Evolutionary conservation across 1,140 invertebrate species (phyloP).

Genomic region (Pomacea maculata): DNA sequence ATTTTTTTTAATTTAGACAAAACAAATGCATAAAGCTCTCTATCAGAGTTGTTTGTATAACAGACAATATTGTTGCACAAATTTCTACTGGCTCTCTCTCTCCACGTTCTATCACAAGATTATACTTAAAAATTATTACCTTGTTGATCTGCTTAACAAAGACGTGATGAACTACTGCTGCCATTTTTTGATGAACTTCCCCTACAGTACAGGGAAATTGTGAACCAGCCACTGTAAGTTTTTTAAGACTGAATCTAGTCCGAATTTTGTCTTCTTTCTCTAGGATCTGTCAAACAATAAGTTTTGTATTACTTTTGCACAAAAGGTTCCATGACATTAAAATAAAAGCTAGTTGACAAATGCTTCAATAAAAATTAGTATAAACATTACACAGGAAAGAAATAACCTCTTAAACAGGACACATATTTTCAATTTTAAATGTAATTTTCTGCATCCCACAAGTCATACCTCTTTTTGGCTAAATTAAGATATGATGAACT

Average conservation of each 20-base stretch:
- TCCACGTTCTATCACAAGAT: too few species aligned
- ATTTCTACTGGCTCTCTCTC: too few species aligned
- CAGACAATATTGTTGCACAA: too few species aligned
- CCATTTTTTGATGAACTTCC: slow-evolving; percentile 10
- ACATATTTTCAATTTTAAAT: too few species aligned
- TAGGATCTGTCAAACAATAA: neutral
- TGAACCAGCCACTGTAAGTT: neutral
- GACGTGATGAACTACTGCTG: slow-evolving; percentile 1
- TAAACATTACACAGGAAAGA: too few species aligned
- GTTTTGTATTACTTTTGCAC: too few species aligned
- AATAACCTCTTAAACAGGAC: too few species aligned
- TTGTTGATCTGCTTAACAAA: slow-evolving; percentile 12
- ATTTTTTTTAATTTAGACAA: neutral
- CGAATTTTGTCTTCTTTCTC: neutral
- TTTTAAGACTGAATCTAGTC: neutral
- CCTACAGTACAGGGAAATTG: slow-evolving; percentile 5
- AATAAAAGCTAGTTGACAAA: neutral
- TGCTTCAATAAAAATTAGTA: too few species aligned
- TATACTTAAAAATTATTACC: neutral
- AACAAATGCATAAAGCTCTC: neutral
- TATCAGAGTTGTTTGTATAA: too few species aligned
- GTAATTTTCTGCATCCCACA: neutral
- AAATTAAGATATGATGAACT: neutral
- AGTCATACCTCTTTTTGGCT: neutral
- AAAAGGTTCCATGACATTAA: neutral